Evolutionary conservation across 2,888 invertebrate genomes (phyloP).

Genomic region (Malachius bipustulatus): DNA sequence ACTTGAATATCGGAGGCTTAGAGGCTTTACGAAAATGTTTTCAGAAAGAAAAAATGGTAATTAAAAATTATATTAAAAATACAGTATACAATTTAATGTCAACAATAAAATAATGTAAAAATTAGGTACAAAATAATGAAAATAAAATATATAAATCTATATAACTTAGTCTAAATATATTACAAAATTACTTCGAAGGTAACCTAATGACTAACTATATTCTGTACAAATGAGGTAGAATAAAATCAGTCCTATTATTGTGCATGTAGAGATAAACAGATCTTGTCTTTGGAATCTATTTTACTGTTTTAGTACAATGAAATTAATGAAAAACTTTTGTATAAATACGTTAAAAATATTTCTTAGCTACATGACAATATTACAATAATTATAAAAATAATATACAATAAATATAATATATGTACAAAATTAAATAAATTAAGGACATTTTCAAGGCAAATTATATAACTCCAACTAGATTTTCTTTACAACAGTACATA

Average conservation of each 20-base stretch:
- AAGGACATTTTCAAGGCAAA: neutral
- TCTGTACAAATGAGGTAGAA: slow-evolving; percentile 37
- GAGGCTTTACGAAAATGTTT: too few relatives aligned
- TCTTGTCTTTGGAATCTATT: slow-evolving; percentile 28
- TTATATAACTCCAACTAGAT: neutral
- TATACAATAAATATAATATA: slow-evolving; percentile 21
- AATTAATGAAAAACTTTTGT: slow-evolving; percentile 14
- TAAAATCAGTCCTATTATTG: slow-evolving; percentile 36
- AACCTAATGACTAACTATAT: slow-evolving; percentile 30
- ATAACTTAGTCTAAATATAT: neutral
- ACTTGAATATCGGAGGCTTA: too few relatives aligned
- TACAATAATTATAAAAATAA: slow-evolving; percentile 13
- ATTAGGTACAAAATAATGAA: too few relatives aligned
- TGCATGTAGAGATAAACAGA: slow-evolving; percentile 23
- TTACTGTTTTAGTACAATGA: too few relatives aligned
- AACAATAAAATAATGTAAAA: too few relatives aligned
- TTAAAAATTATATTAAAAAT: too few relatives aligned
- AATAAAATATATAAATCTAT: too few relatives aligned
- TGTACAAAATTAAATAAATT: slow-evolving; percentile 12
- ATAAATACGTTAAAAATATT: slow-evolving; percentile 15
- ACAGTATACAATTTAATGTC: too few relatives aligned
- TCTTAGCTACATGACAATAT: too few relatives aligned
- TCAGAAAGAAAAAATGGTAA: too few relatives aligned
- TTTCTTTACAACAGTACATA: too few relatives aligned
- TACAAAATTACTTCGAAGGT: slow-evolving; percentile 21